Conservation (phyloP, 2,888 invertebrate genomes). For the Xestobium rufovillosum region DNA sequence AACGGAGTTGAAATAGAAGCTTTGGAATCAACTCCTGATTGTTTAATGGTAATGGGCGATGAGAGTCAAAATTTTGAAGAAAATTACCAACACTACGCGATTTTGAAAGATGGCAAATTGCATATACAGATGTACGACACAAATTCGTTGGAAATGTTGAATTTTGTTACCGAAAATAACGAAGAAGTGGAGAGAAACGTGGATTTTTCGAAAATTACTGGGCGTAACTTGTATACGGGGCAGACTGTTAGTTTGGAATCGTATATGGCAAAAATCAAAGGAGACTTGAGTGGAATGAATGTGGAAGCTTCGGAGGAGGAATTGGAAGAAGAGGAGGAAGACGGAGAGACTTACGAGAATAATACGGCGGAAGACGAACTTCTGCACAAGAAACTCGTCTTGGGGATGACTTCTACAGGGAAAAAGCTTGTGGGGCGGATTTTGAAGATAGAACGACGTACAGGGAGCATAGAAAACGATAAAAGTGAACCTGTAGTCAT, state of each 20-base stretch:
- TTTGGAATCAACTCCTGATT: too few relatives aligned
- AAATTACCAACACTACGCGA: conserved; percentile 6
- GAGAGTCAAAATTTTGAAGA: too few relatives aligned
- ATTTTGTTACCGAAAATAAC: neutral
- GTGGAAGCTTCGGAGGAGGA: too few relatives aligned
- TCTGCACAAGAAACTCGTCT: conserved; percentile 29
- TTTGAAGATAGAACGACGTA: conserved; percentile 1
- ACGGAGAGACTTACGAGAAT: neutral
- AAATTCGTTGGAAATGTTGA: neutral
- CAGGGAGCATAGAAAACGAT: neutral
- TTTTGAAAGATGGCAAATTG: conserved; percentile 6
- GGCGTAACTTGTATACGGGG: conserved; percentile 30
- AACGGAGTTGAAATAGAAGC: too few relatives aligned
- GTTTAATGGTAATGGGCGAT: too few relatives aligned
- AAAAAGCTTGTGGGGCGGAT: conserved; percentile 30
- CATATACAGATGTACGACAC: neutral
- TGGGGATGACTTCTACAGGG: conserved; percentile 29
- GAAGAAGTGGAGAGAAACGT: neutral
- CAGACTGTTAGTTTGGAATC: conserved; percentile 29
- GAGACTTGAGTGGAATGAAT: too few relatives aligned
- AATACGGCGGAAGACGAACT: conserved; percentile 15
- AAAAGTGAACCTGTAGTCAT: neutral
- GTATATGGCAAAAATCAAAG: conserved; percentile 29
- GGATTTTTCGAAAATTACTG: conserved; percentile 15
- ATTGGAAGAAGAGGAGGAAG: conserved; percentile 18